These are phyloP conservation scores for Boulengeromyrus knoepffleri DNA, from an alignment of 2,113 vertebrate species.

Conservation along the genomic window DNA sequence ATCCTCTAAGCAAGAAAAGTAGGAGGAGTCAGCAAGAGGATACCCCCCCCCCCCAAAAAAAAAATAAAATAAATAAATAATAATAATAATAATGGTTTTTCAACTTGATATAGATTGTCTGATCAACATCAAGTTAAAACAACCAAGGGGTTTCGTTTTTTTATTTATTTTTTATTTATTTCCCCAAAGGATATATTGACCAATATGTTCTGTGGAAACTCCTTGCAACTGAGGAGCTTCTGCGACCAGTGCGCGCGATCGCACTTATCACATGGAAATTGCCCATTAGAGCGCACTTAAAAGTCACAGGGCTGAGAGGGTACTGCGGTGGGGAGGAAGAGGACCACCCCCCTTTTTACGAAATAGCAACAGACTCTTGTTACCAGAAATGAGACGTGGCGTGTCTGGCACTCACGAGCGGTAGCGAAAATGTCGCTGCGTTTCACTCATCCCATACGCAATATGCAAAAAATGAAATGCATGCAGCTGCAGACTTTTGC, in stretches of 20 bases:
- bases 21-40: background rate
- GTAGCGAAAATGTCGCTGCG: too few relatives aligned
- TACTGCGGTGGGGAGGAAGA: background rate
- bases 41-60: background rate
- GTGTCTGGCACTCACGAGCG: background rate
- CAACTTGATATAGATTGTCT: background rate
- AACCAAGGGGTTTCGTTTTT: background rate
- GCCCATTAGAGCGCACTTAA: background rate
- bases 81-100: background rate
- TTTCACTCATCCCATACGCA: background rate
- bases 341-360: background rate
- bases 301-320: background rate
- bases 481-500: background rate
- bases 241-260: background rate
- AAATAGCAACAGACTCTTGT: background rate
- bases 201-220: background rate
- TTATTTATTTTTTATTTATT: background rate
- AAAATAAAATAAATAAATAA: too few relatives aligned
- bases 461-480: background rate
- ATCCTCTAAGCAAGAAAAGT: background rate
- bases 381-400: constrained; percentile 10
- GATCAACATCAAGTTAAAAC: background rate
- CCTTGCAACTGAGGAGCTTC: background rate
- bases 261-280: background rate
- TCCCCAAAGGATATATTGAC: background rate